Evolutionary conservation across 2,888 invertebrate species (phyloP).

Genomic region (Mylabris sibirica): DNA sequence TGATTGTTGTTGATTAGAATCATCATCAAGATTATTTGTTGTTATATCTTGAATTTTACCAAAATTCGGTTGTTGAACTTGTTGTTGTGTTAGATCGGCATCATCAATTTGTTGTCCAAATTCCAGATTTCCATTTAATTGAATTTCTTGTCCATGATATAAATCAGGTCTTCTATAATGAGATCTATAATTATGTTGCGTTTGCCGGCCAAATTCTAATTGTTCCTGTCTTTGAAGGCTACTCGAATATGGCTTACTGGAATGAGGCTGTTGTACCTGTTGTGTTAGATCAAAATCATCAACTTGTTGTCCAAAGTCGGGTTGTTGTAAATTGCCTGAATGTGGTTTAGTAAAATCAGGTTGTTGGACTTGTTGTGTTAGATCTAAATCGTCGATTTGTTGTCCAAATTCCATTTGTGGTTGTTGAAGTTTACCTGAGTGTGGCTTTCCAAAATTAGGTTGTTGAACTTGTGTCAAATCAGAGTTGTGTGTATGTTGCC

Average conservation of each 20-base stretch:
- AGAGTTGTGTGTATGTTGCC: too few relatives aligned
- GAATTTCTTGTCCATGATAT: neutral
- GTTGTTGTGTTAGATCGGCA: conserved; percentile 32
- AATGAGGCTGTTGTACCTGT: conserved; percentile 20
- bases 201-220: conserved; percentile 38
- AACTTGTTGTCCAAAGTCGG: conserved; percentile 16
- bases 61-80: conserved; percentile 18
- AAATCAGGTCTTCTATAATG: too few relatives aligned
- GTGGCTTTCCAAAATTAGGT: neutral
- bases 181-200: neutral
- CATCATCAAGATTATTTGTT: conserved; percentile 4
- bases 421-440: neutral
- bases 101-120: conserved; percentile 28
- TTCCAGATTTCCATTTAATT: neutral
- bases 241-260: neutral
- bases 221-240: conserved; percentile 17
- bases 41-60: conserved; percentile 17
- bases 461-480: conserved; percentile 25
- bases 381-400: conserved; percentile 34
- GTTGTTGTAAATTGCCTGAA: conserved; percentile 34
- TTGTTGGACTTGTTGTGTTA: neutral
- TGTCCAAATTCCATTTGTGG: conserved; percentile 33
- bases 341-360: neutral
- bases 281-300: conserved; percentile 20
- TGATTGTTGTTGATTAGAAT: conserved; percentile 4